Evolutionary conservation across 2,797 vertebrate genomes (phyloP), one percentile per base, ranked within the genome.

Genomic region (Cyprinella venusta): DNA sequence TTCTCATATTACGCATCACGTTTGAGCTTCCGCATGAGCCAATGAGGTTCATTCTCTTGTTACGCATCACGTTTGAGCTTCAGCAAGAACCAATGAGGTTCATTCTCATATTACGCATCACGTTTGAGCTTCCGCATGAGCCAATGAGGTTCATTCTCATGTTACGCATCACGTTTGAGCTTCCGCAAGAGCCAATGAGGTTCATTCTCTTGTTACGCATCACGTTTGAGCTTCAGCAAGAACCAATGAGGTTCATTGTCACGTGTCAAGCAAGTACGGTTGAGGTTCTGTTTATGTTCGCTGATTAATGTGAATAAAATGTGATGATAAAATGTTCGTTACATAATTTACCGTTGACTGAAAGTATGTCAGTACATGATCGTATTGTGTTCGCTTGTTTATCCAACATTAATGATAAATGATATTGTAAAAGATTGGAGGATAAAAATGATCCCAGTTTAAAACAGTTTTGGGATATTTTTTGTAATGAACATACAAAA

Each of bases 221-320:
- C 45, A 48, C 5, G 0, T 48, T 48, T 18, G 6, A 52, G 2
- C 2, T 21, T 21, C 1, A 0, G 8, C 8, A 56, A 4, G 18
- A 19, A 3, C 18, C 50, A 52, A 52, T 52, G 18, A 52, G 4
- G 21, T 10, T 52, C 3, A 0, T 21, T 54, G 1, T 54, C 52
- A 21, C 50, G 0, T n/a, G 54, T 56, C 4, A 56, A n/a, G 9
- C 8, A 56, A 2, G 54, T 56, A n/a, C 6, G 5, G 10, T 61
- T 61, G 12, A 26, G 56, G n/a, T 13, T 61, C 1, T 54, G 19
- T 54, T 26, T 26, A 45, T 45, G n/a, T 61, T 59, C n/a, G 4
- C 4, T 24, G 10, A 59, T 13, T n/a, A 24, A n/a, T 59, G 5
- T 24, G 21, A 56, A n/a, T 56, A 59, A 13, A 48, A 48, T 48